Base-by-base conservation (phyloP, 2,888 invertebrate species). In the Ptilodon capucinus region DNA sequence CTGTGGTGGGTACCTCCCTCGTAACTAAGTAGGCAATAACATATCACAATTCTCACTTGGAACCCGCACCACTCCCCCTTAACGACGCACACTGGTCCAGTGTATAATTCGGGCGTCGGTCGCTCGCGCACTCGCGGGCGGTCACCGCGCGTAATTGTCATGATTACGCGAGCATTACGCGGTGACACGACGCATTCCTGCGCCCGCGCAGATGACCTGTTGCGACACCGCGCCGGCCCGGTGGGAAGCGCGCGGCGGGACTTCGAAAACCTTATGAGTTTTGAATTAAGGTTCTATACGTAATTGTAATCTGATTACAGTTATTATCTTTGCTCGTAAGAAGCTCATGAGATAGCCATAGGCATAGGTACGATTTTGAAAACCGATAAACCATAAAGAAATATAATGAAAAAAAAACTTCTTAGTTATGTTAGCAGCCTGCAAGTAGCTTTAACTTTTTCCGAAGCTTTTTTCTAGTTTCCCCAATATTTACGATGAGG, bases 131-230 rank as follows among this genome's bases (percentile, higher is more conserved):
- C 30, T 4, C 30, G 30, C 32, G 34, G 34, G 34, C 34, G 34
- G 34, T 28, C 18, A 38, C 38, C 54, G 57, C 60, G 54, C 59
- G 50, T 65, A 65, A 66, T 66, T 61, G 67, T 61, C 42, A 61
- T 61, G 43, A 65, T 66, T 58, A 48, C 48, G 54, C 47, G 51
- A 52, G 51, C 57, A 61, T 63, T 63, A 63, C 47, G 53, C 54
- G 60, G 60, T 65, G 67, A 65, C 64, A 45, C 45, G 59, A 55
- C 65, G 59, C 67, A 65, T 65, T 65, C 65, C 61, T 34, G 17
- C 46, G 51, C 51, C 25, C 53, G 46, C 56, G 62, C 43, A 39
- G 38, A 23, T 28, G 30, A 17, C 48, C 21, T 4, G 19, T 45
- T 45, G 34, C 48, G 23, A 45, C 44, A 57, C 44, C 57, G 42